Evolutionary conservation across 2,888 invertebrate species (phyloP), one percentile per base, ranked within the genome.

Genomic region (Andrena minutula): DNA sequence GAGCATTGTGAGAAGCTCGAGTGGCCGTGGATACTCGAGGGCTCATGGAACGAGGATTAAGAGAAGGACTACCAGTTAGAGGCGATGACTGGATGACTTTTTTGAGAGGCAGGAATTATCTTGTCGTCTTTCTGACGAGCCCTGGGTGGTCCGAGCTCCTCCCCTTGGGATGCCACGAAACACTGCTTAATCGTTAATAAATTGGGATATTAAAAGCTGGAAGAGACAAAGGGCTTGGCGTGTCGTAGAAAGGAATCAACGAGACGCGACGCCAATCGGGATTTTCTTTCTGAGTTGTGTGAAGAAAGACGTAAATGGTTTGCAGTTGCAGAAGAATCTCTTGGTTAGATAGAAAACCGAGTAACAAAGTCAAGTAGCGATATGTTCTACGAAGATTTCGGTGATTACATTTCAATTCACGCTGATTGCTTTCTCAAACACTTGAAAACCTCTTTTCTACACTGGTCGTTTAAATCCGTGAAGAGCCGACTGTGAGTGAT

Each of bases 1-100:
- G 80, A 70, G 86, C 85, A 91, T 88, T 87, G 89, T 86, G 90
- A 90, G 88, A 88, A 89, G 86, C 86, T 92, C 90, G 86, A 93
- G 93, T 92, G 92, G 91, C 80, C 85, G 86, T 79, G 85, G 84
- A 88, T 86, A 87, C 90, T 92, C 86, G 84, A 90, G 86, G 87
- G 87, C 86, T 88, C 90, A 83, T 87, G 87, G 85, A 88, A 88
- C 79, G 84, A 87, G 90, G 92, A 93, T 93, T 93, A 93, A 92
- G 92, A 92, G 92, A 92, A 93, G 93, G 93, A 93, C 92, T 92
- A 93, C 92, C 93, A 93, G 93, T 94, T 94, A 94, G 92, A 90
- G 92, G 90, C 92, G 92, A 94, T 94, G 93, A 94, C 93, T 92
- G 83, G 88, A 91, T 91, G 88, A 91, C 89, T 91, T 93, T 93